These are phyloP conservation scores for Zophobas atratus DNA, from an alignment of 1,140 invertebrate genomes.

Conservation along the genomic window DNA sequence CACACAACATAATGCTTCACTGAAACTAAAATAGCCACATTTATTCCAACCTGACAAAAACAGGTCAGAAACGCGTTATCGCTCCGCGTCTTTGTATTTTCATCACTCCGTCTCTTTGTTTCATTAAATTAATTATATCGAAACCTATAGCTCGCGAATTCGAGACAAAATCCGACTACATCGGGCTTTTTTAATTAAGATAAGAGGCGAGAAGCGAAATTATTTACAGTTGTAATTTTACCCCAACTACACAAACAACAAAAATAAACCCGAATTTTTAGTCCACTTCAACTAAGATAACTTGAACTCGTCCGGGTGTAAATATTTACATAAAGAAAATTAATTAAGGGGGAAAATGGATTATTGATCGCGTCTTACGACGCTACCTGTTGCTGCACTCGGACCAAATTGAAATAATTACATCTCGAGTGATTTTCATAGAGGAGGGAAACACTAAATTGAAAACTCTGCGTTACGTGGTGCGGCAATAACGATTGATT, in stretches of 20 bases:
- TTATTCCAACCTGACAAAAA: neutral
- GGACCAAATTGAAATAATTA: conserved; percentile 5
- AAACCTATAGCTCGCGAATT: neutral
- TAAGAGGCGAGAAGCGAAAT: neutral
- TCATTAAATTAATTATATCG: no score
- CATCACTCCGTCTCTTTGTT: no score
- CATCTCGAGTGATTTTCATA: neutral
- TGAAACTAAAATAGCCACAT: no score
- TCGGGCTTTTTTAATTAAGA: conserved; percentile 4
- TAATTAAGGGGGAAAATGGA: conserved; percentile 18
- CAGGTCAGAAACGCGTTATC: neutral
- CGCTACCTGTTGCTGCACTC: conserved; percentile 37
- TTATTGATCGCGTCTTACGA: conserved; percentile 22
- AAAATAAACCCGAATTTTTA: neutral
- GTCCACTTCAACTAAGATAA: neutral
- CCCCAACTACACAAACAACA: no score
- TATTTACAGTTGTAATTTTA: neutral
- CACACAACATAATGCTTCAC: no score
- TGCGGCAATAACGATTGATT: no score
- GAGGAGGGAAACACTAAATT: neutral
- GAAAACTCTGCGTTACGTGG: no score
- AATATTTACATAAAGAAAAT: conserved; percentile 42
- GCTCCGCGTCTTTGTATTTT: no score
- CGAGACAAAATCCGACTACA: neutral
- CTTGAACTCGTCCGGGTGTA: conserved; percentile 11